These are phyloP conservation scores for Copsychus sechellarum DNA, from an alignment of 2,113 vertebrate genomes.

Conservation along the genomic window DNA sequence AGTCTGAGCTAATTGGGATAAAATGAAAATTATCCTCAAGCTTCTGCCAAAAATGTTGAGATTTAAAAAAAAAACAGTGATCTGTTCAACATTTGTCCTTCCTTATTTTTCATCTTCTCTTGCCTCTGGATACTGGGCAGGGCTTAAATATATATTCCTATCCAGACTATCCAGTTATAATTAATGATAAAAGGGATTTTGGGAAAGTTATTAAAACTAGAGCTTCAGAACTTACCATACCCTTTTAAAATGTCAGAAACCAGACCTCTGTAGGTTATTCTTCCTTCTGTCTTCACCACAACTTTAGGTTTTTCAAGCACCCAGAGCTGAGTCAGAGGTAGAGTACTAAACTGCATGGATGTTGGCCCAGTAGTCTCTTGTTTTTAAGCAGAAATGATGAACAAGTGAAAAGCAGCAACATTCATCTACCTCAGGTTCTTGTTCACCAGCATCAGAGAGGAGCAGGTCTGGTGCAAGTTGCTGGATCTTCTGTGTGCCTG, in stretches of 20 bases:
- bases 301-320: not conserved
- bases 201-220: not conserved
- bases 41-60: not conserved
- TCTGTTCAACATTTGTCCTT: not conserved
- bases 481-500: not conserved
- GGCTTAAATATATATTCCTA: not conserved
- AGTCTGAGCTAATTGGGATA: not conserved
- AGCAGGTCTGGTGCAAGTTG: not conserved
- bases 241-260: not conserved
- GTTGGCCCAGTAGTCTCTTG: not conserved
- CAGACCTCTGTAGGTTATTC: not conserved
- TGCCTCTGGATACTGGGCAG: not conserved
- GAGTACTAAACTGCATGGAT: not conserved
- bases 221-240: not conserved
- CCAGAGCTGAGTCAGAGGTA: not conserved
- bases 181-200: not conserved
- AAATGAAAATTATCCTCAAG: slow-evolving; percentile 19
- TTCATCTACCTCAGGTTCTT: not conserved
- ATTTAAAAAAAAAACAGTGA: not conserved
- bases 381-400: not conserved
- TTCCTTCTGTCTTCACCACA: not conserved
- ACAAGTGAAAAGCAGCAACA: not conserved
- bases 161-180: not conserved
- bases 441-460: not conserved
- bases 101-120: slow-evolving; percentile 17